Conservation (phyloP, 2,888 invertebrate genomes). For the Apodemia mormo region DNA sequence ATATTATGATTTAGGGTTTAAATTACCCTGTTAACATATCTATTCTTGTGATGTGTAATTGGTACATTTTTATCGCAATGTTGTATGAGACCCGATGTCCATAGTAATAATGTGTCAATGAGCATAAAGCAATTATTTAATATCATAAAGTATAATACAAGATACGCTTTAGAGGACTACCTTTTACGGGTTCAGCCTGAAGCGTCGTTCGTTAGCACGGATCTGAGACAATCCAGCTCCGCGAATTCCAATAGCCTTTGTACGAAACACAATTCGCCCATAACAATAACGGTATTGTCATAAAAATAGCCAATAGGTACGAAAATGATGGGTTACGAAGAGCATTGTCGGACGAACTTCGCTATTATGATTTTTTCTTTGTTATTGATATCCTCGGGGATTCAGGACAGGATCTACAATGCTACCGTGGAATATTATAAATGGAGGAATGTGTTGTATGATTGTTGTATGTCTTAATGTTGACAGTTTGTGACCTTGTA, state of each 20-base stretch:
- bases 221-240: conserved; percentile 77
- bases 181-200: conserved; percentile 40
- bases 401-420: conserved; percentile 67
- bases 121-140: not conserved
- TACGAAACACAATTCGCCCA: conserved; percentile 59
- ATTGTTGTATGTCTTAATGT: conserved; percentile 61
- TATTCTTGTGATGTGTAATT: too few relatives aligned
- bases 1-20: too few relatives aligned
- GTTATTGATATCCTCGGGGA: conserved; percentile 74
- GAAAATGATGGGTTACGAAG: conserved; percentile 78
- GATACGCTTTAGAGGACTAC: not conserved
- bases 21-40: too few relatives aligned
- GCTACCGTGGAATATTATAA: conserved; percentile 54
- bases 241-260: conserved; percentile 70
- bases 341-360: conserved; percentile 67
- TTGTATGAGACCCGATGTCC: too few relatives aligned
- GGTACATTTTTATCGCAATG: too few relatives aligned
- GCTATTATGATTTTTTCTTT: conserved; percentile 72
- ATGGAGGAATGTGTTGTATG: conserved; percentile 75
- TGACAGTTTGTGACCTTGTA: conserved; percentile 36
- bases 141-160: not conserved
- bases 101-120: too few relatives aligned
- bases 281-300: conserved; percentile 74
- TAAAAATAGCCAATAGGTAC: conserved; percentile 80
- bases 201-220: conserved; percentile 64